These are phyloP conservation scores for Aquatica leii DNA, from an alignment of 2,888 invertebrate genomes.

Conservation along the genomic window DNA sequence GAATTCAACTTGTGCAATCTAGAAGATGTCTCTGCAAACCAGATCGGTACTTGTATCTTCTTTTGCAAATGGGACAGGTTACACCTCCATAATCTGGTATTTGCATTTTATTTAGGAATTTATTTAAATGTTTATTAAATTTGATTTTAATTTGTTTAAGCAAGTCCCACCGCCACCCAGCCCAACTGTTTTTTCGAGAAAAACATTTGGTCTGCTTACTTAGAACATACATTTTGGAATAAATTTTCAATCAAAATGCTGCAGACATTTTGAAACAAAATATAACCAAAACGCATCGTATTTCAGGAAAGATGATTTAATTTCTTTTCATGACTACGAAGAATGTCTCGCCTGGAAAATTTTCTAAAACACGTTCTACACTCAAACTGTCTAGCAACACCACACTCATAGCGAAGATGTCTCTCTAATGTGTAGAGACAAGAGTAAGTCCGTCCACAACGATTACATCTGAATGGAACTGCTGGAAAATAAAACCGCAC, in stretches of 20 bases:
- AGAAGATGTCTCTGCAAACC: slow-evolving; percentile 57
- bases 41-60: slow-evolving; percentile 59
- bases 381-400: slow-evolving; percentile 62
- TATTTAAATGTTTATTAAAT: no score
- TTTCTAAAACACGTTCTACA: slow-evolving; percentile 58
- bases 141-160: slow-evolving; percentile 13
- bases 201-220: slow-evolving; percentile 54
- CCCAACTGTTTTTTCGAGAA: slow-evolving; percentile 44
- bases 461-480: slow-evolving; percentile 53
- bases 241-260: slow-evolving; percentile 20
- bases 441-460: background rate
- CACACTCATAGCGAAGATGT: slow-evolving; percentile 68
- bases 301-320: slow-evolving; percentile 43
- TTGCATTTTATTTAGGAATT: slow-evolving; percentile 5
- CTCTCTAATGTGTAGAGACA: slow-evolving; percentile 67
- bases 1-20: slow-evolving; percentile 51
- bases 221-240: background rate
- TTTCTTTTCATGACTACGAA: slow-evolving; percentile 54
- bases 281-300: background rate
- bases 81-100: slow-evolving; percentile 38
- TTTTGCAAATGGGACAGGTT: slow-evolving; percentile 57
- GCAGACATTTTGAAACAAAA: slow-evolving; percentile 26
- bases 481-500: slow-evolving; percentile 53
- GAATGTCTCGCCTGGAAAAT: slow-evolving; percentile 58
- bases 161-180: slow-evolving; percentile 56